These are phyloP conservation scores for Petrolisthes manimaculis DNA, from an alignment of 2,888 invertebrate genomes.

Conservation along the genomic window DNA sequence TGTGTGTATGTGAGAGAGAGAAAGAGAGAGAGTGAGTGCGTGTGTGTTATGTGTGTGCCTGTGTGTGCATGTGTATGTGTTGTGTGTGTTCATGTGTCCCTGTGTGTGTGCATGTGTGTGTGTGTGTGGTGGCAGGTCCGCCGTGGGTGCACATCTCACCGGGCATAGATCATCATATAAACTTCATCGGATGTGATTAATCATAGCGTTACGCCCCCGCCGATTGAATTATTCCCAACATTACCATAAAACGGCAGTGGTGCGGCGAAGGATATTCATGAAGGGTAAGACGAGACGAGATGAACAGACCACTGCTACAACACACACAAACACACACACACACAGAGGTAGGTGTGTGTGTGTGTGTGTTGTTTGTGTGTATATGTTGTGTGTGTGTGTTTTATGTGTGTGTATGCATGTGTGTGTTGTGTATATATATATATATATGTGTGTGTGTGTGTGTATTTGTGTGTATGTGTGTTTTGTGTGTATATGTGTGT, in stretches of 20 bases:
- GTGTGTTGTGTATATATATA: too few relatives aligned
- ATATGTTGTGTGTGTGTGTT: too few relatives aligned
- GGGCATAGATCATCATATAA: constrained; percentile 37
- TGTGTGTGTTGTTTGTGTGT: constrained; percentile 4
- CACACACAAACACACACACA: constrained; percentile 28
- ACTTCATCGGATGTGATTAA: constrained; percentile 24
- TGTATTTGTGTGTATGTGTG: too few relatives aligned
- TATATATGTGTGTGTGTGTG: too few relatives aligned
- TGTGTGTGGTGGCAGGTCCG: not conserved
- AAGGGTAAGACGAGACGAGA: constrained; percentile 5
- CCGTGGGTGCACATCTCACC: constrained; percentile 18
- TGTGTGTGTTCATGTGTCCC: too few relatives aligned
- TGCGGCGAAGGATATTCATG: constrained; percentile 6
- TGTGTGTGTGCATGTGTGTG: too few relatives aligned
- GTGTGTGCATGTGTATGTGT: too few relatives aligned
- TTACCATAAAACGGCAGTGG: constrained; percentile 27
- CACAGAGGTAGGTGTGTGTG: not conserved
- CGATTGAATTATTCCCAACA: constrained; percentile 38
- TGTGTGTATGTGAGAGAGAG: too few relatives aligned
- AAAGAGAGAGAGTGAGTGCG: too few relatives aligned
- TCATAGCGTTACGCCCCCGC: constrained; percentile 12
- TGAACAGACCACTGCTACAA: not conserved
- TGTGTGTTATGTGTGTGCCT: too few relatives aligned
- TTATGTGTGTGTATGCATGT: too few relatives aligned
- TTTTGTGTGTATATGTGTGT: too few relatives aligned